Percentiles rank a stretch among this genome's conserved stretches.
phyloP scores from a whole-genome alignment of 2,797 vertebrate species.

The Falco biarmicus region DNA sequence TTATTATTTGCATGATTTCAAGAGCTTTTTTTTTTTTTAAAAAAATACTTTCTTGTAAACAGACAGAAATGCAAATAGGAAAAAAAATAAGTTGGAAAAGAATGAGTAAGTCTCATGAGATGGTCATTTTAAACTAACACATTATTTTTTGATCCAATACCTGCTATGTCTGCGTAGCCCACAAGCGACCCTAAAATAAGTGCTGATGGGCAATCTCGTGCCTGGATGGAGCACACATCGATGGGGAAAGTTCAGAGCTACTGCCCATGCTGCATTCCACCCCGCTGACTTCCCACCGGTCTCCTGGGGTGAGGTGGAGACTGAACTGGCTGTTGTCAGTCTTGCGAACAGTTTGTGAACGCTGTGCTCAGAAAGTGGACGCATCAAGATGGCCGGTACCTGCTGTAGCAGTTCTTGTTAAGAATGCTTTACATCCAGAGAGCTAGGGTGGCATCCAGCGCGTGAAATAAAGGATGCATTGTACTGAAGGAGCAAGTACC shows the following conservation, averaged over 20 bases:
- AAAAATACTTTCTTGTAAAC: not conserved
- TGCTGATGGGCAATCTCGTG: not conserved
- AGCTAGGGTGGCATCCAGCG: not conserved
- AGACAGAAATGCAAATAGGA: not conserved
- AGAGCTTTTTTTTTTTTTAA: not conserved
- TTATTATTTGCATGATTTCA: constrained; percentile 35
- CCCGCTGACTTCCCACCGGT: not conserved
- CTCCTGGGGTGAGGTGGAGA: not conserved
- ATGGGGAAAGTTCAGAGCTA: not conserved
- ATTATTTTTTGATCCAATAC: not conserved
- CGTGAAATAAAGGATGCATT: not conserved
- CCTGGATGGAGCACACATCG: not conserved
- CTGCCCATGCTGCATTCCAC: not conserved
- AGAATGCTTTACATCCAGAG: not conserved
- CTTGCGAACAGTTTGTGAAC: not conserved
- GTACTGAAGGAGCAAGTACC: not conserved
- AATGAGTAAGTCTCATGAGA: not conserved
- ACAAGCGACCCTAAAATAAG: not conserved
- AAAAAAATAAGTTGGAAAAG: not conserved
- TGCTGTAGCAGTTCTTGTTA: not conserved
- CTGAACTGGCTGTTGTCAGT: not conserved
- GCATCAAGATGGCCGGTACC: not conserved
- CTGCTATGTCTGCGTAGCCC: not conserved
- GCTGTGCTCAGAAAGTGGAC: not conserved
- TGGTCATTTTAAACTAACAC: not conserved